Conservation (phyloP, 2,888 invertebrate genomes). For the Acronicta psi region DNA sequence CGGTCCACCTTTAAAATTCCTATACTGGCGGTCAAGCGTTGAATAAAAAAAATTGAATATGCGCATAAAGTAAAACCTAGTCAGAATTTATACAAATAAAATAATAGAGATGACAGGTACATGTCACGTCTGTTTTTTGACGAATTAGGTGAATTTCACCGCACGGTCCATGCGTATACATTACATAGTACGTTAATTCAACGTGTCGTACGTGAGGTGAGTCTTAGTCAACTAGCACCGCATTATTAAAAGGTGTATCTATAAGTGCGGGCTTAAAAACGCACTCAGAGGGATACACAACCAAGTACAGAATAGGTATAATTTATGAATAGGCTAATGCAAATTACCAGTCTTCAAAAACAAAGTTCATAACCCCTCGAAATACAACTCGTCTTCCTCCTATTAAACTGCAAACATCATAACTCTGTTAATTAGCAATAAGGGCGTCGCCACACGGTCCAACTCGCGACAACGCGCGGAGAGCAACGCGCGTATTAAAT, state of each 20-base stretch:
- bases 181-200: background rate
- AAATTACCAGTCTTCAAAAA: background rate
- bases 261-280: background rate
- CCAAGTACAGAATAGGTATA: too few species aligned
- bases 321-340: background rate
- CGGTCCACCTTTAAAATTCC: too few species aligned
- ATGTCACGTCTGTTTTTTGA: background rate
- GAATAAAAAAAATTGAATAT: too few species aligned
- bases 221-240: background rate
- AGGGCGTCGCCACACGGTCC: conserved; percentile 13
- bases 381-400: background rate
- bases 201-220: background rate
- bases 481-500: conserved; percentile 39
- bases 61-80: too few species aligned
- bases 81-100: too few species aligned
- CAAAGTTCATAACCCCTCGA: background rate
- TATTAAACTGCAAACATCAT: conserved; percentile 6
- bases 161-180: background rate
- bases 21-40: too few species aligned
- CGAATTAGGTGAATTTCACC: background rate
- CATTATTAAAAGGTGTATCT: background rate
- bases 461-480: background rate
- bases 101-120: background rate
- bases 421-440: conserved; percentile 26
- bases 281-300: too few species aligned